Evolutionary conservation across 2,113 vertebrate species (phyloP).

Genomic region (Phyllopteryx taeniolatus): DNA sequence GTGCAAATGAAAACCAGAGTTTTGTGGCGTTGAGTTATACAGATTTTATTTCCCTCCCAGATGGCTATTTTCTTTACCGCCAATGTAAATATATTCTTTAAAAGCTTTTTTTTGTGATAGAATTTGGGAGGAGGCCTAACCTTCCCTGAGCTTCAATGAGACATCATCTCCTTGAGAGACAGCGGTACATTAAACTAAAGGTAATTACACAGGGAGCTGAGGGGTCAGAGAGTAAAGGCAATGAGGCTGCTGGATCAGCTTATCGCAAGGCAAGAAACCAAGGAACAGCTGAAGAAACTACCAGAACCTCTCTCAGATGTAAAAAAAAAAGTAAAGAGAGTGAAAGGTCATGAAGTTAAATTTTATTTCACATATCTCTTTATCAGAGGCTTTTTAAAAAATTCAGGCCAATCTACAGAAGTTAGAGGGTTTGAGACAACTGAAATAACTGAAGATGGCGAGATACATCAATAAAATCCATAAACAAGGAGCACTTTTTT

Average conservation of each 20-base stretch:
- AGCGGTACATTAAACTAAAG: constrained; percentile 58
- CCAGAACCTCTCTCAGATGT: constrained; percentile 42
- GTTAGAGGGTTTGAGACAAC: constrained; percentile 21
- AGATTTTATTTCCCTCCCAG: constrained; percentile 53
- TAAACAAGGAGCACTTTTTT: constrained; percentile 18
- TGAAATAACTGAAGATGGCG: constrained; percentile 29
- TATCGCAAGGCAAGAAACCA: constrained; percentile 50
- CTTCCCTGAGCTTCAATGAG: constrained; percentile 39
- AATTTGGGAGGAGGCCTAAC: constrained; percentile 16
- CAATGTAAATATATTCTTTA: constrained; percentile 37
- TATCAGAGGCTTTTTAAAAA: constrained; percentile 41
- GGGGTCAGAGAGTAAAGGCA: constrained; percentile 54
- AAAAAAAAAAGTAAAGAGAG: constrained; percentile 30
- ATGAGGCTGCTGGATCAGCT: constrained; percentile 49
- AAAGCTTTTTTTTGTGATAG: constrained; percentile 29
- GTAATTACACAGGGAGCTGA: constrained; percentile 63
- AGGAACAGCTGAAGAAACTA: constrained; percentile 64
- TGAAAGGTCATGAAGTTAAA: constrained; percentile 55
- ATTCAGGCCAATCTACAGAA: constrained; percentile 25
- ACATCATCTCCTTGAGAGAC: constrained; percentile 61
- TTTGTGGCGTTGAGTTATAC: constrained; percentile 26
- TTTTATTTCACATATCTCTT: constrained; percentile 59
- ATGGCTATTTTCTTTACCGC: constrained; percentile 45
- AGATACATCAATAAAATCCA: constrained; percentile 24
- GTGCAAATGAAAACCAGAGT: constrained; percentile 61